These are phyloP conservation scores for Lophochroa leadbeateri DNA, from an alignment of 2,113 vertebrate genomes.

Conservation along the genomic window DNA sequence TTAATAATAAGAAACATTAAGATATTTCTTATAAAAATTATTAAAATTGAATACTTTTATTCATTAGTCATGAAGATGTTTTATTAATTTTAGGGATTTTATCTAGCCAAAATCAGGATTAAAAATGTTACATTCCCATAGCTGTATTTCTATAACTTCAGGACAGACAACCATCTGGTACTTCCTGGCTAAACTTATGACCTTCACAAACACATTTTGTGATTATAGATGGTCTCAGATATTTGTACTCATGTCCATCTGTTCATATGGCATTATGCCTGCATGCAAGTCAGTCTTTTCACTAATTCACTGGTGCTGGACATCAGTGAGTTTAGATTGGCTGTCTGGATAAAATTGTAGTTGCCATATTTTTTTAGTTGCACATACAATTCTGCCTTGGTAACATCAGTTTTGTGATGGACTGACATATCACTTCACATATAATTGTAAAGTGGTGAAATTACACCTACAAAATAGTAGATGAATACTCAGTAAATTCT, in stretches of 20 bases:
- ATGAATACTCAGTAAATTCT: not conserved
- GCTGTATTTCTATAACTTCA: not conserved
- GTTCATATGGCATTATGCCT: slow-evolving; percentile 3
- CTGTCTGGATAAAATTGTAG: not conserved
- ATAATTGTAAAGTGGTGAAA: not conserved
- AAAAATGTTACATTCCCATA: not conserved
- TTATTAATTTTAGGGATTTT: not conserved
- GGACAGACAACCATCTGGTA: slow-evolving; percentile 41
- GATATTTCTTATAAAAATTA: not conserved
- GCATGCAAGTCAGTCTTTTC: not conserved
- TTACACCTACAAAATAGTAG: not conserved
- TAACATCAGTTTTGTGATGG: not conserved
- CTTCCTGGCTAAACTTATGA: slow-evolving; percentile 26
- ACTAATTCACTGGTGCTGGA: not conserved
- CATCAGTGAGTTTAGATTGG: not conserved
- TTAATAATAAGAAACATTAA: not conserved
- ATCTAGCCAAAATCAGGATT: not conserved
- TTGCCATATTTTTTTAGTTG: slow-evolving; percentile 17
- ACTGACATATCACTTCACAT: not conserved
- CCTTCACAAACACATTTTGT: slow-evolving; percentile 41
- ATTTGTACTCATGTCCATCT: slow-evolving; percentile 38
- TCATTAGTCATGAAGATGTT: not conserved
- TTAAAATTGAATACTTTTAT: not conserved
- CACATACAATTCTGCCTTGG: not conserved
- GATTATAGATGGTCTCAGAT: slow-evolving; percentile 27